These are phyloP conservation scores for Scophthalmus maximus DNA, from an alignment of 2,113 vertebrate genomes.

Conservation along the genomic window DNA sequence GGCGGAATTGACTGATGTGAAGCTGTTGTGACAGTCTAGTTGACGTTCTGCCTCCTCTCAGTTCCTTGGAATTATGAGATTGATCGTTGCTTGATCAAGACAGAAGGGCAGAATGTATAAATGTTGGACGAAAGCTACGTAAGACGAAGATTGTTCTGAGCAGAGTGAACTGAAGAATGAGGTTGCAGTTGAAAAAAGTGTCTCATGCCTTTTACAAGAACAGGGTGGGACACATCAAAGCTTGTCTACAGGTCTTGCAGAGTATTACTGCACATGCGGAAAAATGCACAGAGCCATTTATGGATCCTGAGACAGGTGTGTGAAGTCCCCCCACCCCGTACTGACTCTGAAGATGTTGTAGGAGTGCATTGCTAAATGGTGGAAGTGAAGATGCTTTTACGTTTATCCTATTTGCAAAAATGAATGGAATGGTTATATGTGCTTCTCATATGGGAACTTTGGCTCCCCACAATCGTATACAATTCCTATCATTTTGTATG, in stretches of 20 bases:
- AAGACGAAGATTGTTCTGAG: not conserved
- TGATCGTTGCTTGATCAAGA: constrained; percentile 33
- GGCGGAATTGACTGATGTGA: constrained; percentile 41
- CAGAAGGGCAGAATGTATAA: not conserved
- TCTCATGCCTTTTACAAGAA: too few species aligned
- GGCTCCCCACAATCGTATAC: too few species aligned
- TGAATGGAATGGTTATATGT: too few species aligned
- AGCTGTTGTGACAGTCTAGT: constrained; percentile 42
- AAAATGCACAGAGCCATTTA: not conserved
- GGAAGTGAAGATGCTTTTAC: too few species aligned
- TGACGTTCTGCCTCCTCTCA: constrained; percentile 21
- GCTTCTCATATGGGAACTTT: not conserved
- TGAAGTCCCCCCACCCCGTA: not conserved
- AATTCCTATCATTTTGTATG: not conserved
- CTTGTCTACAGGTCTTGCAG: not conserved
- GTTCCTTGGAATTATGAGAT: constrained; percentile 36
- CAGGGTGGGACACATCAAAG: not conserved
- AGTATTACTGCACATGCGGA: not conserved
- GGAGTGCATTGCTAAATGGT: too few species aligned
- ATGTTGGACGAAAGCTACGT: not conserved
- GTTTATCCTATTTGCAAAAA: too few species aligned
- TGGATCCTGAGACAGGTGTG: not conserved
- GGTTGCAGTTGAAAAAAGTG: not conserved
- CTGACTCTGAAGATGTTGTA: too few species aligned
- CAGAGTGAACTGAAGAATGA: too few species aligned